Evolutionary conservation across 2,888 invertebrate species (phyloP).

Genomic region (Drosophila acutilabella): DNA sequence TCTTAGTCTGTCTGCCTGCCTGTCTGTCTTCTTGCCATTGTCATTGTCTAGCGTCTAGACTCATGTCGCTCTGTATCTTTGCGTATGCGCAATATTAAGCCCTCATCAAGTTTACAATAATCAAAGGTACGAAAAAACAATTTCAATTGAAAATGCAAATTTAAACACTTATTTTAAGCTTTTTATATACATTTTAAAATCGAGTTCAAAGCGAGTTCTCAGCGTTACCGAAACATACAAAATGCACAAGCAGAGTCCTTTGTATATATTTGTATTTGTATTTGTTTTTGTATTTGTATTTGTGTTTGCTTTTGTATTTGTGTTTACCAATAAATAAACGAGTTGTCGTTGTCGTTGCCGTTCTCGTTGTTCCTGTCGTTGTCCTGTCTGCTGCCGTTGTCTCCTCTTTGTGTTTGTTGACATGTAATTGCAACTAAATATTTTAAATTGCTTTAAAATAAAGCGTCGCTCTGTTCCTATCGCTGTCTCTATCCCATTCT

Average conservation of each 20-base stretch:
- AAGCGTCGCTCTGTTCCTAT: constrained; percentile 49
- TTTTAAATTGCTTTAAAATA: constrained; percentile 82
- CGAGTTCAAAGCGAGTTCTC: constrained; percentile 46
- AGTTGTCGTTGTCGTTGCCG: constrained; percentile 35
- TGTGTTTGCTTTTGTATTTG: constrained; percentile 17
- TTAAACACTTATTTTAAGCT: background rate
- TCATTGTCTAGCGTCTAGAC: constrained; percentile 80
- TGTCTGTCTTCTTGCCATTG: constrained; percentile 56
- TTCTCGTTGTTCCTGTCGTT: constrained; percentile 18
- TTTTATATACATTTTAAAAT: background rate
- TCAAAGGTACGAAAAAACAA: constrained; percentile 65
- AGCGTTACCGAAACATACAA: constrained; percentile 34
- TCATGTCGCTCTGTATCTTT: constrained; percentile 31
- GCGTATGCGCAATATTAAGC: constrained; percentile 72
- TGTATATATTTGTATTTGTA: constrained; percentile 19
- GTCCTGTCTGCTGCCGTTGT: constrained; percentile 25
- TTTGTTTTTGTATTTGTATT: constrained; percentile 30
- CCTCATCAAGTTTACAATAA: constrained; percentile 67
- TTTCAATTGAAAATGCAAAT: constrained; percentile 15
- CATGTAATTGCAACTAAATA: constrained; percentile 82
- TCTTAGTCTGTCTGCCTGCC: background rate
- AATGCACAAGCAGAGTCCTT: constrained; percentile 37
- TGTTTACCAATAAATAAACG: constrained; percentile 70
- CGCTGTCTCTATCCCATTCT: background rate
- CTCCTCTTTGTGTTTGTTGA: constrained; percentile 69